Evolutionary conservation across 1,140 invertebrate genomes (phyloP), one percentile per base, ranked within the genome.

Genomic region (Neocloeon triangulifer): DNA sequence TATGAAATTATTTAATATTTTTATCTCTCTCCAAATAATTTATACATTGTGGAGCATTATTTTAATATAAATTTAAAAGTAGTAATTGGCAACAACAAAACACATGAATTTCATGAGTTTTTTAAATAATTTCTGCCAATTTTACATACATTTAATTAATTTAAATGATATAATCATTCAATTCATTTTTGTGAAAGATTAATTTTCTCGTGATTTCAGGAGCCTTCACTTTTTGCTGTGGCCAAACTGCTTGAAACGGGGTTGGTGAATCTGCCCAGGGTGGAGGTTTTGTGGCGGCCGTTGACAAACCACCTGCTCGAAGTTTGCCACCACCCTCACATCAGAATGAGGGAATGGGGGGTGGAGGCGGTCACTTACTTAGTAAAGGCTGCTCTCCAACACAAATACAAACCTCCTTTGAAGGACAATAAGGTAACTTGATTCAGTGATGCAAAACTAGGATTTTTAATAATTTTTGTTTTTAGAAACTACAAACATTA

Each of bases 171-270:
- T n/a, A n/a, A n/a, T n/a, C n/a, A n/a, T n/a, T n/a, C n/a, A n/a
- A n/a, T n/a, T n/a, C n/a, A n/a, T n/a, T n/a, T n/a, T n/a, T n/a
- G n/a, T n/a, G n/a, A n/a, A n/a, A n/a, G n/a, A n/a, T n/a, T n/a
- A n/a, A n/a, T n/a, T n/a, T n/a, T n/a, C n/a, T n/a, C n/a, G n/a
- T n/a, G n/a, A n/a, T 39, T 46, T 39, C 38, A 82, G 69, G 91
- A 96, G 53, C 91, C 91, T 15, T 95, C 89, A 0, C 53, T 96
- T 28, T 97, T 97, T 61, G 89, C 91, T 21, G 85, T 97, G 5
- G 91, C 91, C 2, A 97, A 97, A 58, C 58, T 98, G 9, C 57
- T 97, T 9, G 92, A 98, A 61, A 96, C 88, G 5, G 88, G 88
- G 6, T 51, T 96, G 16, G 86, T 92, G 0, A 98, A 97, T 58